Percentiles rank a stretch among this genome's conserved stretches.
Conservation (phyloP, 2,888 invertebrate genomes). For the Troides aeacus region DNA sequence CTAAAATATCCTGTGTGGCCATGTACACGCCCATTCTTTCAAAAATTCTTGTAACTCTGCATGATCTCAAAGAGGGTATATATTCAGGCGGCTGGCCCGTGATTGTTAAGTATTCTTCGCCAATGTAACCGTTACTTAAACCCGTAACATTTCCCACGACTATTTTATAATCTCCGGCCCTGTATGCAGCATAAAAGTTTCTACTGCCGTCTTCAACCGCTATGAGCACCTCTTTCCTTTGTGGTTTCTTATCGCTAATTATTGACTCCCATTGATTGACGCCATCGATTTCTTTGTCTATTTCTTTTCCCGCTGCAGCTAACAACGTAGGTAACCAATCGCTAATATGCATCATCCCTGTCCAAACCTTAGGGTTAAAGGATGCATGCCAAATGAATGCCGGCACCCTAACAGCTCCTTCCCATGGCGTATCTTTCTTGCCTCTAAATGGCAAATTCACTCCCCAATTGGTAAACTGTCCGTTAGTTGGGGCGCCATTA, state of each 20-base stretch:
- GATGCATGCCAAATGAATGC: slow-evolving; percentile 84
- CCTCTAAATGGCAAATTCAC: slow-evolving; percentile 90
- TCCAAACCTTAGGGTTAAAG: slow-evolving; percentile 82
- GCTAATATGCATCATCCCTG: slow-evolving; percentile 85
- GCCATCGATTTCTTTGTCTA: slow-evolving; percentile 79
- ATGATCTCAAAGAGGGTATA: slow-evolving; percentile 49
- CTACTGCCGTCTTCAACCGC: slow-evolving; percentile 77
- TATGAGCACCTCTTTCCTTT: slow-evolving; percentile 78
- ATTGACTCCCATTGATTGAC: slow-evolving; percentile 85
- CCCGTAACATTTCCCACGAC: slow-evolving; percentile 78
- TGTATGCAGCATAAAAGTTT: slow-evolving; percentile 76
- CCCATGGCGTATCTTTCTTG: slow-evolving; percentile 90
- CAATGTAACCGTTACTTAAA: slow-evolving; percentile 61
- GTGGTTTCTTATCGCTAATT: slow-evolving; percentile 64
- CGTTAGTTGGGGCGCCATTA: slow-evolving; percentile 91
- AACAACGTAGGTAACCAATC: slow-evolving; percentile 91
- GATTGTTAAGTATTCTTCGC: slow-evolving; percentile 54
- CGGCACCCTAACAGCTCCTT: slow-evolving; percentile 90
- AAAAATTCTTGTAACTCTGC: slow-evolving; percentile 55
- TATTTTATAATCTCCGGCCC: slow-evolving; percentile 83
- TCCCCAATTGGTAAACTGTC: slow-evolving; percentile 86
- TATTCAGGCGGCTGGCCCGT: slow-evolving; percentile 58
- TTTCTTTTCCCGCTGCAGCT: slow-evolving; percentile 59
- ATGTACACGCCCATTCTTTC: slow-evolving; percentile 55
- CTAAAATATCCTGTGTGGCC: slow-evolving; percentile 48